Evolutionary conservation across 2,888 invertebrate species (phyloP), one percentile per base, ranked within the genome.

Genomic region (Metopia argyrocephala): DNA sequence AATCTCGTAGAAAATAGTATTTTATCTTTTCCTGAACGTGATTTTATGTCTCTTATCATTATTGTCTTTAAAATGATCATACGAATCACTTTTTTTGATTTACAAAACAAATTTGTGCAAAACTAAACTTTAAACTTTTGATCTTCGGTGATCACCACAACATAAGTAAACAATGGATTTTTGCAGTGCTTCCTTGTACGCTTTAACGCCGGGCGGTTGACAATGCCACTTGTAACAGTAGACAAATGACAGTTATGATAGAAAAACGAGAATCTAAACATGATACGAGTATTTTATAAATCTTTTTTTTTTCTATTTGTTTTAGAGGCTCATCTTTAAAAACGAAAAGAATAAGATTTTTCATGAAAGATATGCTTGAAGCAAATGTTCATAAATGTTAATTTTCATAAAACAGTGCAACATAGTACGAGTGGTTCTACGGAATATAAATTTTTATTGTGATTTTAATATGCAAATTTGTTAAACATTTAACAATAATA

Each of bases 351-450:
- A 12, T 38, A 15, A 38, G 38, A 38, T 38, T 38, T 38, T 31
- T 31, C 12, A 31, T 31, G 1, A 31, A 31, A 31, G 31, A 31
- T 31, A 31, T 31, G 31, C 31, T 31, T 31, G n/a, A n/a, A 31
- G 31, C 7, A 9, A 9, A 31, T 1, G 9, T 12, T 9, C 38
- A 54, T 66, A 71, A 66, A 71, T 80, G 73, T 56, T 50, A 71
- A 69, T 76, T 80, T 80, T 76, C 64, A 65, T 80, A 80, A 76
- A 80, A 80, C 76, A 71, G 76, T 80, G 75, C n/a, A 79, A 59
- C 61, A 50, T 68, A 61, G 57, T 59, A 20, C 52, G 64, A 18
- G 27, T 61, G n/a, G n/a, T n/a, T n/a, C n/a, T n/a, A n/a, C n/a
- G n/a, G n/a, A n/a, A n/a, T n/a, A n/a, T n/a, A n/a, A n/a, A n/a